These are phyloP conservation scores for Ischnura elegans DNA, from an alignment of 2,888 invertebrate genomes.

Conservation along the genomic window DNA sequence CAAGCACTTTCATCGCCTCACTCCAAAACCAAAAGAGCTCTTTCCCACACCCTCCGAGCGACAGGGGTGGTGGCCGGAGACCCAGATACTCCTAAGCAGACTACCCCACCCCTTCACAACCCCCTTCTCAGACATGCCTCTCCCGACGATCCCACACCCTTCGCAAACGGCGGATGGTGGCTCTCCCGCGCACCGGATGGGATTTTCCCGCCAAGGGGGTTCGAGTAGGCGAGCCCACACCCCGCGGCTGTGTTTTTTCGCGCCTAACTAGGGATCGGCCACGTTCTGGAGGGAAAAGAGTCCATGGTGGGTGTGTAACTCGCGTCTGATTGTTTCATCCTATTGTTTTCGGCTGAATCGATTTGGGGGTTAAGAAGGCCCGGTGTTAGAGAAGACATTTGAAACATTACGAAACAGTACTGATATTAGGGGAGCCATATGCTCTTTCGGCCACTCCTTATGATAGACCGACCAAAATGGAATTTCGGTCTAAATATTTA, in stretches of 20 bases:
- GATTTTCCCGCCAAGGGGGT: background rate
- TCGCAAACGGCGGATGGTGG: background rate
- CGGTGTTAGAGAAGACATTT: too few species aligned
- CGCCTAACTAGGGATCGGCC: background rate
- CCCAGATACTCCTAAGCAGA: background rate
- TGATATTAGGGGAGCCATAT: too few species aligned
- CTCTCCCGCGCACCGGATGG: conserved; percentile 2
- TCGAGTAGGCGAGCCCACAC: background rate
- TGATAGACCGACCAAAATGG: too few species aligned
- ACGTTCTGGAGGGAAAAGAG: background rate
- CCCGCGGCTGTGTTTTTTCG: background rate
- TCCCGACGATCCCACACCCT: background rate
- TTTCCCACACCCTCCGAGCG: background rate
- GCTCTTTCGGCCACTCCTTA: too few species aligned
- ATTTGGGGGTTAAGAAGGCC: too few species aligned
- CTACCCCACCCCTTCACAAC: background rate
- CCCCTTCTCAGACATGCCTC: background rate
- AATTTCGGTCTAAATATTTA: too few species aligned
- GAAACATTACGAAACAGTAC: too few species aligned
- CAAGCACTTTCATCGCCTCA: background rate
- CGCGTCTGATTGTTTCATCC: too few species aligned
- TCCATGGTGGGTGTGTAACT: background rate
- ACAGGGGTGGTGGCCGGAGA: background rate
- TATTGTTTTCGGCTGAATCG: too few species aligned
- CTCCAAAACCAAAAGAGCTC: background rate